A percentile compares a stretch with the other conserved stretches of the same genome.
Conservation (phyloP, 2,113 vertebrate species). For the Saguinus midas region DNA sequence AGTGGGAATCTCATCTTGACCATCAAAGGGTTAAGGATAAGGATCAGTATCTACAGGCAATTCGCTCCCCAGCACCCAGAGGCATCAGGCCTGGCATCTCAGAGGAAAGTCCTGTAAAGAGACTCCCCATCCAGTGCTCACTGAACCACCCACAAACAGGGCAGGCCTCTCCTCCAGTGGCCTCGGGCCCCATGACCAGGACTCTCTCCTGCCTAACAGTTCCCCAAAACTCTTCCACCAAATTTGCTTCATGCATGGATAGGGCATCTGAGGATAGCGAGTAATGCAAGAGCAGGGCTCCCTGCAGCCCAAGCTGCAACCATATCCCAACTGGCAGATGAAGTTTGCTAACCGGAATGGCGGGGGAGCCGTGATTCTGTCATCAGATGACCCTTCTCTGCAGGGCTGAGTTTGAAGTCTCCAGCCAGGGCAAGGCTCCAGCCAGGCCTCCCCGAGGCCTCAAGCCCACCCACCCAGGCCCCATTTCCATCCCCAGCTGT, state of each 20-base stretch:
- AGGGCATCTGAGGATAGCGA: not conserved
- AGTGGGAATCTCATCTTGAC: not conserved
- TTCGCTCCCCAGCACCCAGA: not conserved
- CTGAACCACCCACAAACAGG: not conserved
- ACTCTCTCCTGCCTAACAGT: not conserved
- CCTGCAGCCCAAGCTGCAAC: rapidly evolving
- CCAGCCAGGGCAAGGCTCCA: not conserved
- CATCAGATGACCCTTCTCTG: not conserved
- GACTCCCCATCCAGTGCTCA: not conserved
- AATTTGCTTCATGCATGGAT: not conserved
- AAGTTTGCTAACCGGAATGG: not conserved
- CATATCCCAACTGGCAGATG: not conserved
- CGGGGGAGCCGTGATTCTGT: not conserved
- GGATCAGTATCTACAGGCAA: not conserved
- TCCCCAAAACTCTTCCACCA: not conserved
- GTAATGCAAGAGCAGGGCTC: not conserved
- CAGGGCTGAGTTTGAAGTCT: not conserved
- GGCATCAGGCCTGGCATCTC: not conserved
- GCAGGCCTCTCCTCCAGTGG: not conserved
- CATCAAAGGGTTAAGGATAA: not conserved
- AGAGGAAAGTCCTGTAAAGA: not conserved
- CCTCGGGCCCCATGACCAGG: too few relatives aligned
- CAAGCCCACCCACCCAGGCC: not conserved
- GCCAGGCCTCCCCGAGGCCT: not conserved
- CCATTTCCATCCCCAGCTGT: not conserved